Conservation (phyloP, 2,797 vertebrate species). For the Phalanger gymnotis region DNA sequence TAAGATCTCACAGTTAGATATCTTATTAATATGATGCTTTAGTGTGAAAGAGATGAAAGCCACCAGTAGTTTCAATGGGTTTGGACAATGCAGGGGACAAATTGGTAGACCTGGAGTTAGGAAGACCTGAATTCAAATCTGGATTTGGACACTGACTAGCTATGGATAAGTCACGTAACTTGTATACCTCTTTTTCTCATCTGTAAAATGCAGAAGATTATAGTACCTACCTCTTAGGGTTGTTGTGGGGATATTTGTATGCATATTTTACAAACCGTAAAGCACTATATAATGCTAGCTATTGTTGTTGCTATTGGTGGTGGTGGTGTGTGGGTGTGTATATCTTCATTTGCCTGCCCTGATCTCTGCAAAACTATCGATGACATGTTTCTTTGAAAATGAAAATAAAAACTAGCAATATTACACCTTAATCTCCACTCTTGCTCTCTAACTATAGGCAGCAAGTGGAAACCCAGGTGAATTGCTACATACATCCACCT, state of each 20-base stretch:
- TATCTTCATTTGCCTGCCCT: neutral
- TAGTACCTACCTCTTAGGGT: neutral
- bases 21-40: constrained; percentile 8
- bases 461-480: constrained; percentile 59
- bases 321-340: neutral
- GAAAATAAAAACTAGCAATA: constrained; percentile 51
- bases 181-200: neutral
- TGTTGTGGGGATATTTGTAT: neutral
- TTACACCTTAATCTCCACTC: neutral
- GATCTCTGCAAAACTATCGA: neutral
- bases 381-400: constrained; percentile 49
- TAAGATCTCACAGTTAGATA: neutral
- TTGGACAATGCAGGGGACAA: neutral
- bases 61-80: neutral
- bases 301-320: neutral
- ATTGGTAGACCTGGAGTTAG: neutral
- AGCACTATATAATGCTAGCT: neutral
- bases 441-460: constrained; percentile 26
- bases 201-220: neutral
- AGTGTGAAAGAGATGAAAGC: neutral
- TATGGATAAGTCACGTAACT: neutral
- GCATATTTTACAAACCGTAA: neutral
- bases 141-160: neutral
- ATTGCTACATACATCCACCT: constrained; percentile 50
- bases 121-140: neutral